Conservation (phyloP, 2,888 invertebrate genomes). For the Adineta ricciae region DNA sequence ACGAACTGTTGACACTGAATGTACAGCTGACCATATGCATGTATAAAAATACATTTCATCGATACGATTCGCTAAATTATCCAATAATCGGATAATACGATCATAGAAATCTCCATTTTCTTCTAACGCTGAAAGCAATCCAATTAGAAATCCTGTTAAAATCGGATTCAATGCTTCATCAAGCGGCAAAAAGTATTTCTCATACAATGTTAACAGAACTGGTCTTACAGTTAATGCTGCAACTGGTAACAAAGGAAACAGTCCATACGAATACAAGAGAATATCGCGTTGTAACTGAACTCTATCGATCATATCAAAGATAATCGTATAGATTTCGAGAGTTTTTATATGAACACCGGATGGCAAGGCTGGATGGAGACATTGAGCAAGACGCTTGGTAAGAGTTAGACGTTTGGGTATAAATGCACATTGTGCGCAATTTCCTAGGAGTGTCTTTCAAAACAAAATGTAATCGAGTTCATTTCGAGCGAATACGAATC, state of each 20-base stretch:
- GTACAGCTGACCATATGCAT: constrained; percentile 75
- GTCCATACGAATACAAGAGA: constrained; percentile 55
- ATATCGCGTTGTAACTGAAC: constrained; percentile 30
- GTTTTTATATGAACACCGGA: constrained; percentile 82
- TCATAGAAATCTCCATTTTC: constrained; percentile 73
- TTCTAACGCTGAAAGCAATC: constrained; percentile 74
- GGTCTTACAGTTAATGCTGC: constrained; percentile 81
- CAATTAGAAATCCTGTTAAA: constrained; percentile 74
- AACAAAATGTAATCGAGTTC: constrained; percentile 21
- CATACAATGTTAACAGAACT: constrained; percentile 68
- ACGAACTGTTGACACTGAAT: constrained; percentile 68
- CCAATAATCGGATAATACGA: constrained; percentile 36
- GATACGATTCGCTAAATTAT: constrained; percentile 58
- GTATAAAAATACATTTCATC: constrained; percentile 73
- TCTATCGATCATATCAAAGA: constrained; percentile 59
- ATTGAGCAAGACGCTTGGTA: constrained; percentile 78
- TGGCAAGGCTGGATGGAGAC: constrained; percentile 80
- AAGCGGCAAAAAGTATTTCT: constrained; percentile 73
- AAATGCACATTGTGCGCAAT: constrained; percentile 69
- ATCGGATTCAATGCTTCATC: constrained; percentile 65
- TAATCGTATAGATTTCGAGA: constrained; percentile 76
- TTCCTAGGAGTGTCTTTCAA: constrained; percentile 60
- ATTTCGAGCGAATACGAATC: neutral
- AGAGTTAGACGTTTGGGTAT: constrained; percentile 76
- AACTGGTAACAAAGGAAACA: constrained; percentile 76